Conservation (phyloP, 2,797 vertebrate genomes). For the Ptychadena robeensis region DNA sequence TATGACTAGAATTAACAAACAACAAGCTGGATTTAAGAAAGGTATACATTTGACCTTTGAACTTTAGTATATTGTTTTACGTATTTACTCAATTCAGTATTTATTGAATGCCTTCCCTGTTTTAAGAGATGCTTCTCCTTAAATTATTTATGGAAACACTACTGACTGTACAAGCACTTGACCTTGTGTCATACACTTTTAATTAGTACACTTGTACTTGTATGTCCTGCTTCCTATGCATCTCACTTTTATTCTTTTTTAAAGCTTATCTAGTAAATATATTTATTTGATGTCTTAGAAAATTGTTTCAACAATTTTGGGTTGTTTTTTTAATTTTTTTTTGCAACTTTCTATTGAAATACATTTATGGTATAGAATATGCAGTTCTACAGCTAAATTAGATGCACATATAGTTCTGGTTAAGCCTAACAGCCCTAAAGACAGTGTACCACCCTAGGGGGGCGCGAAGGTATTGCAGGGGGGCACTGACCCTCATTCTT, state of each 20-base stretch:
- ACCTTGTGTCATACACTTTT: constrained; percentile 28
- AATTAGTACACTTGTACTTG: constrained; percentile 18
- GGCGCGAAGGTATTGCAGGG: too few species aligned
- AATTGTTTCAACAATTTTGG: too few species aligned
- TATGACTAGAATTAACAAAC: background rate
- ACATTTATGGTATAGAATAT: too few species aligned
- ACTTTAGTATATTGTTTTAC: background rate
- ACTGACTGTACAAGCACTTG: constrained; percentile 11
- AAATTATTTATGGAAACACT: constrained; percentile 8
- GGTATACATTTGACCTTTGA: constrained; percentile 20
- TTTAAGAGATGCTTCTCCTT: background rate
- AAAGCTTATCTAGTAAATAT: background rate
- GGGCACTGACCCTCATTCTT: too few species aligned
- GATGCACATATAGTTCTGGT: too few species aligned
- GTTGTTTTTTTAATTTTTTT: too few species aligned
- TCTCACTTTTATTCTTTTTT: background rate
- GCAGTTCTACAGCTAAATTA: too few species aligned
- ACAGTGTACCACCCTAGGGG: too few species aligned
- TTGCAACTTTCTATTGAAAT: too few species aligned
- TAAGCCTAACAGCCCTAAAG: too few species aligned
- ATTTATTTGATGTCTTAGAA: too few species aligned
- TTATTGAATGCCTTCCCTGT: constrained; percentile 8
- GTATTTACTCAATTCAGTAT: background rate
- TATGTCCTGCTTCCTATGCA: background rate
- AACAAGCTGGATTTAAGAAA: background rate